These are phyloP conservation scores for Clarias fuscus DNA, from an alignment of 2,797 vertebrate species.

Conservation along the genomic window DNA sequence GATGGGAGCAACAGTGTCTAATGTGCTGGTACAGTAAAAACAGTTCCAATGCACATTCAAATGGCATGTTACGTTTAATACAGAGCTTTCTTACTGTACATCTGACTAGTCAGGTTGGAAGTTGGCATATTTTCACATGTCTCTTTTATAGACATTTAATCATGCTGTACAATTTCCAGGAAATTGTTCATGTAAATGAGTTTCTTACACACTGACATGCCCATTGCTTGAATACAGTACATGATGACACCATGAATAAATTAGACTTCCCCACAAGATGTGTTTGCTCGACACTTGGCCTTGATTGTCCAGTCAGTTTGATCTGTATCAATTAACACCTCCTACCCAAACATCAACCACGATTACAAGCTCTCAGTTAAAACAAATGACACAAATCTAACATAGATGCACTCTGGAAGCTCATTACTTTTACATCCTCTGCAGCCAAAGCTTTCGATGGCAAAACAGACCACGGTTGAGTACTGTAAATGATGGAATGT, in stretches of 20 bases:
- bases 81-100: neutral
- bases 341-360: slow-evolving; percentile 23
- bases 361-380: slow-evolving; percentile 19
- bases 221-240: neutral
- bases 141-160: neutral
- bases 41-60: neutral
- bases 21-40: too few relatives aligned
- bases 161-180: neutral
- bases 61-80: neutral
- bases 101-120: neutral
- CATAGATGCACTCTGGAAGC: neutral
- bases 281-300: slow-evolving; percentile 28
- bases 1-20: too few relatives aligned
- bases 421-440: neutral
- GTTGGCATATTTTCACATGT: neutral
- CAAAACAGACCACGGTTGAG: neutral
- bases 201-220: neutral
- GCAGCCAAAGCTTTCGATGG: neutral
- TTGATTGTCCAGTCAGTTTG: slow-evolving; percentile 44
- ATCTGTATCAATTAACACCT: slow-evolving; percentile 30
- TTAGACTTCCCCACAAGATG: slow-evolving; percentile 39
- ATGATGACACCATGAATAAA: slow-evolving; percentile 52
- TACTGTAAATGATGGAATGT: neutral
- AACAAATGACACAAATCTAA: neutral
- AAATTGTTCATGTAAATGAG: neutral